Evolutionary conservation across 1,140 invertebrate genomes (phyloP), one percentile per base, ranked within the genome.

Genomic region (Vanessa atalanta): DNA sequence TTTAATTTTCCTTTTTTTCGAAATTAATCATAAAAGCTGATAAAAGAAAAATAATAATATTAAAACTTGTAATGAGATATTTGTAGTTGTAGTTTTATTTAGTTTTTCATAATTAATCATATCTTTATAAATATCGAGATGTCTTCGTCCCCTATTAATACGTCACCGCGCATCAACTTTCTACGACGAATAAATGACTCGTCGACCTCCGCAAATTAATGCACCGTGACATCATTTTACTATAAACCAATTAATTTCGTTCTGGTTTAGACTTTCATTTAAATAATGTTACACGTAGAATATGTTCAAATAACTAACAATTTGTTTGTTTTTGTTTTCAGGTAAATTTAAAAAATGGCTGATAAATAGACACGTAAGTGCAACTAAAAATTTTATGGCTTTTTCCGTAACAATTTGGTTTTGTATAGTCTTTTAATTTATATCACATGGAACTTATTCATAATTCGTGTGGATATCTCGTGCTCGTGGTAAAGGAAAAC

Each of bases 271-370:
- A 51, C 48, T 51, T n/a, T 14, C 14, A 14, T 15, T 51, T 51
- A 51, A 51, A 51, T 43, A 43, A 9, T 7, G 7, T 43, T 43
- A 43, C 0, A 43, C 3, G 48, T 12, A n/a, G 1, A 2, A n/a
- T 14, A 15, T 14, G 11, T 6, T 15, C 48, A n/a, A n/a, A n/a
- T 15, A 0, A 51, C 13, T 15, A 51, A 51, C 6, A 2, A 84
- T 80, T 66, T 37, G 67, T 80, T 79, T 81, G 75, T 79, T 78
- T 85, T 79, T 76, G 57, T 64, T 87, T 87, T 80, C 86, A 87
- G 86, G 85, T 88, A 88, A 48, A 82, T 81, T 74, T 73, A 9
- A 43, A 0, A 68, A 48, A 73, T 79, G 65, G 55, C 47, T 66
- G 70, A 70, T 70, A 43, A 47, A 73, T 70, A 16, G 51, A 70